Base-by-base conservation (phyloP, 2,888 invertebrate species). In the Scrobipalpa atriplicella region DNA sequence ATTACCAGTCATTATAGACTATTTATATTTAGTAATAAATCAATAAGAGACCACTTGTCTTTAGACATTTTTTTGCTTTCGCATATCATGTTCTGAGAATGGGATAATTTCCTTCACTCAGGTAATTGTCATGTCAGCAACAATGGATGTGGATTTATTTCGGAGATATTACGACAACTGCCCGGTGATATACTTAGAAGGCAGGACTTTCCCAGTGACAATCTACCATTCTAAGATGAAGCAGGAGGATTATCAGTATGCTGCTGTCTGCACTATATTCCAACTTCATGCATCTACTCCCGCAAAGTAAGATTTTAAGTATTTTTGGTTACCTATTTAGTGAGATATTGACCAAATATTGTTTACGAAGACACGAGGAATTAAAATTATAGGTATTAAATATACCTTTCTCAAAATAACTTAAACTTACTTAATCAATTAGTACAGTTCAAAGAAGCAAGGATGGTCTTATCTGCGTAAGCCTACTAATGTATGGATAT, bases 141-240 rank as follows among this genome's bases (percentile, higher is more conserved):
- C 99, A 13, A 98, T 99, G 98, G 98, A 99, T 88, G 98, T 98
- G 9, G 98, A 98, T 85, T 96, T 97, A 78, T 99, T 99, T 86
- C 95, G 96, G 43, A 93, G 94, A 70, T 99, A 98, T 85, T 99
- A 98, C 84, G 95, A 96, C 77, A 94, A 96, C 68, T 97, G 97
- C 62, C 96, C 96, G 61, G 97, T 97, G 0, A 93, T 98, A 75
- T 98, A 98, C 84, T 90, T 99, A 58, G 97, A 98, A 86, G 99
- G 99, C 0, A 93, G 99, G 71, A 97, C 97, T 43, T 96, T 95
- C 86, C 96, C 97, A 0, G 96, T 97, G 0, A 95, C 95, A 63
- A 94, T 97, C 64, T 95, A 95, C 86, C 96, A 97, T 78, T 90
- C 96, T 0, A 94, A 94, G 75, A 94, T 94, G 75, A 89, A 94